Evolutionary conservation across 2,797 vertebrate genomes (phyloP).

Genomic region (Monodelphis domestica): DNA sequence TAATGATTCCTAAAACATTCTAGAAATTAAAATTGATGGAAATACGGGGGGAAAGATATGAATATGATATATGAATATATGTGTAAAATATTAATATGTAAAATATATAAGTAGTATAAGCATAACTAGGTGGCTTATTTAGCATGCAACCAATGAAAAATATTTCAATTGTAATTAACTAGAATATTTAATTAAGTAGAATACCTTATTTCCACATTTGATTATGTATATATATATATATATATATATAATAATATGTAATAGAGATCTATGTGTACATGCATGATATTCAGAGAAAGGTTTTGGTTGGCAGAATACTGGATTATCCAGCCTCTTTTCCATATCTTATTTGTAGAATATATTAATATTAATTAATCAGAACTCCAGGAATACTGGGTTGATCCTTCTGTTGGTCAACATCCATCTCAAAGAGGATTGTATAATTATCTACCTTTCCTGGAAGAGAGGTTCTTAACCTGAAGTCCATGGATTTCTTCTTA

Average conservation of each 20-base stretch:
- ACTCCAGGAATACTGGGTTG: not conserved
- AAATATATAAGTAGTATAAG: conserved; percentile 26
- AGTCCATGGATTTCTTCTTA: not conserved
- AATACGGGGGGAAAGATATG: no score
- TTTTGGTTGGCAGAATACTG: conserved; percentile 33
- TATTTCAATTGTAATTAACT: conserved; percentile 32
- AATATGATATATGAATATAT: not conserved
- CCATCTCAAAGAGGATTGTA: conserved; percentile 35
- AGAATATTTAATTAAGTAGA: conserved; percentile 5
- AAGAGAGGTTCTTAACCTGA: not conserved
- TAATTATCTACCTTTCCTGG: not conserved
- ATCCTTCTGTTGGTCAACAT: conserved; percentile 19
- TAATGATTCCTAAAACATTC: not conserved
- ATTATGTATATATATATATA: no score
- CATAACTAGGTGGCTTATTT: not conserved
- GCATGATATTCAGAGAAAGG: not conserved
- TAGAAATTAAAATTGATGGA: not conserved
- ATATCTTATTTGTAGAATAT: conserved; percentile 15
- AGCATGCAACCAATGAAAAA: conserved; percentile 18
- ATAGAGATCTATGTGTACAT: not conserved
- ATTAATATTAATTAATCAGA: conserved; percentile 32
- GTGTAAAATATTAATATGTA: not conserved
- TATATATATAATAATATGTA: no score
- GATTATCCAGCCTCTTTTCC: conserved; percentile 44
- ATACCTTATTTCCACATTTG: conserved; percentile 13